A percentile compares a stretch with the other conserved stretches of the same genome.
Conservation (phyloP, 2,888 invertebrate species). For the Synanthedon tipuliformis region DNA sequence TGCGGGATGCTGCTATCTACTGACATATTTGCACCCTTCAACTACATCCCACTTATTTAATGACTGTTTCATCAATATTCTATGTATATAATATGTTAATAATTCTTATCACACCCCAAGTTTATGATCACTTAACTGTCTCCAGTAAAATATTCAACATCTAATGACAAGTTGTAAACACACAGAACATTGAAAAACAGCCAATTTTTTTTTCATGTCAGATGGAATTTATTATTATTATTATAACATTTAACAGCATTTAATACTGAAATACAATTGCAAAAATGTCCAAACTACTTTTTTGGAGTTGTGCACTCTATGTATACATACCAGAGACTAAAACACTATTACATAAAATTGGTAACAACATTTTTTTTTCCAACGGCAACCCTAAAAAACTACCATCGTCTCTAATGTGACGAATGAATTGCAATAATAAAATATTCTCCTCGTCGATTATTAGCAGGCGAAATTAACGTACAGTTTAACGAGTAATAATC, state of each 20-base stretch:
- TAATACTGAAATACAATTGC: neutral
- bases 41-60: neutral
- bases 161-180: too few species aligned
- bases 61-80: neutral
- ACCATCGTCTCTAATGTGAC: conserved; percentile 38
- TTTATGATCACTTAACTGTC: too few species aligned
- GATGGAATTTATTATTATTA: neutral
- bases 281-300: neutral
- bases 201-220: too few species aligned
- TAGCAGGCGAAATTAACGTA: conserved; percentile 56
- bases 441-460: conserved; percentile 28
- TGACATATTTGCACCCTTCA: conserved; percentile 29
- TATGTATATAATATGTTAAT: too few species aligned
- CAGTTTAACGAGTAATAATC: conserved; percentile 18
- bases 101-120: too few species aligned
- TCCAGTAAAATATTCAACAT: too few species aligned
- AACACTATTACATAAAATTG: conserved; percentile 27
- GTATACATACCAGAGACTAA: conserved; percentile 15
- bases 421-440: conserved; percentile 65
- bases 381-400: conserved; percentile 44
- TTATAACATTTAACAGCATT: neutral
- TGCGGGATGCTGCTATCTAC: conserved; percentile 58
- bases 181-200: too few species aligned
- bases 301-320: conserved; percentile 6
- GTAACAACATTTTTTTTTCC: conserved; percentile 44